phyloP scores from a whole-genome alignment of 23 tunicate genomes.

The Styela clava region DNA sequence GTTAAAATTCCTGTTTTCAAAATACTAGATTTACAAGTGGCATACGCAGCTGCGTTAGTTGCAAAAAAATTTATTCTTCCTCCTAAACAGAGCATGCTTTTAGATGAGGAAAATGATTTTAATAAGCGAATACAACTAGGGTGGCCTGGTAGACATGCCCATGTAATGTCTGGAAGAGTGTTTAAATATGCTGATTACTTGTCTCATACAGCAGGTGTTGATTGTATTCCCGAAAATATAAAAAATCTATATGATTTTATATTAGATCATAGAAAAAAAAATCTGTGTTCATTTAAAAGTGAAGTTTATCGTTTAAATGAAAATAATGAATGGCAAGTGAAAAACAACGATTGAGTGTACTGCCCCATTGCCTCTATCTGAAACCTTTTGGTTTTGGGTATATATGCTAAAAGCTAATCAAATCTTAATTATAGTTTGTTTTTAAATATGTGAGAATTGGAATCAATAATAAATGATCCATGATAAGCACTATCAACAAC shows the following conservation, averaged over 20 bases:
- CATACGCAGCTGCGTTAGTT: conserved; percentile 28
- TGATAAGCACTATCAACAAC: no score
- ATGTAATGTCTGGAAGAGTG: conserved; percentile 35
- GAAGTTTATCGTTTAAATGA: neutral
- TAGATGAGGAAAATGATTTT: conserved; percentile 49
- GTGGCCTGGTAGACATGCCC: conserved; percentile 39
- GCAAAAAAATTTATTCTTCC: conserved; percentile 40
- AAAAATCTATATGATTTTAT: conserved; percentile 31
- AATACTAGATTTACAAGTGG: conserved; percentile 19
- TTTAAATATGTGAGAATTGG: no score
- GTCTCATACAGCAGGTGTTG: conserved; percentile 51
- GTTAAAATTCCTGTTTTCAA: conserved; percentile 2
- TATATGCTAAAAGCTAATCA: no score
- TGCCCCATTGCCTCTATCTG: no score
- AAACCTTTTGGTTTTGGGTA: no score
- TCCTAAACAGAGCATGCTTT: conserved; percentile 47
- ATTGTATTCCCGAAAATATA: conserved; percentile 42
- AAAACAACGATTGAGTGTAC: no score
- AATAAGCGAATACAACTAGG: conserved; percentile 38
- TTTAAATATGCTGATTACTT: conserved; percentile 68
- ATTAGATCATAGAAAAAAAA: neutral
- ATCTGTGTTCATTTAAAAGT: neutral
- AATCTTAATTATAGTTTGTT: no score
- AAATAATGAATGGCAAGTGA: neutral
- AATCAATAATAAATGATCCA: no score